A percentile compares a stretch with the other conserved stretches of the same genome.
phyloP scores from a whole-genome alignment of 2,888 invertebrate genomes.

The Meganola albula region DNA sequence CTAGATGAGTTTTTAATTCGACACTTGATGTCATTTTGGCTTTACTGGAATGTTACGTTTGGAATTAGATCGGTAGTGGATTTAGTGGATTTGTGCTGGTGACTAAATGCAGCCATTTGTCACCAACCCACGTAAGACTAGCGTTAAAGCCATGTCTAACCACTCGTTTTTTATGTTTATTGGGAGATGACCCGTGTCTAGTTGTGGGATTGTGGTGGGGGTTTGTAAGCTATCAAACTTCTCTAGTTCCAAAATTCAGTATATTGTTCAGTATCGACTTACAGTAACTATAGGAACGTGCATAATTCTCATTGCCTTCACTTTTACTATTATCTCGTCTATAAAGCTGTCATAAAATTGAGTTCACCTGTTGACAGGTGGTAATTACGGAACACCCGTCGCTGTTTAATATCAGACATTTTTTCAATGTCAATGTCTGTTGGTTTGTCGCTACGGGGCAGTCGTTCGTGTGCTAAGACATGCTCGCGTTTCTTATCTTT shows the following conservation, averaged over 20 bases:
- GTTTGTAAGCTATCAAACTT: no score
- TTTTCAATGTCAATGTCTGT: slow-evolving; percentile 52
- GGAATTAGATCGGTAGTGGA: no score
- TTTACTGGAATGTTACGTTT: slow-evolving; percentile 11
- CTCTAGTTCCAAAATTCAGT: no score
- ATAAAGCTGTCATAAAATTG: slow-evolving; percentile 45
- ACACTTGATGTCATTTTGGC: slow-evolving; percentile 12
- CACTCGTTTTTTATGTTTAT: background rate
- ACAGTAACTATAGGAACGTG: no score
- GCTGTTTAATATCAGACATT: slow-evolving; percentile 31
- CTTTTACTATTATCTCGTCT: slow-evolving; percentile 28
- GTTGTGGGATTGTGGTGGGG: no score
- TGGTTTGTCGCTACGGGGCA: slow-evolving; percentile 24
- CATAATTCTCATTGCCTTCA: slow-evolving; percentile 8
- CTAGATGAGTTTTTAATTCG: slow-evolving; percentile 31
- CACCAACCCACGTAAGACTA: no score
- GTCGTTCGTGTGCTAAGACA: slow-evolving; percentile 18
- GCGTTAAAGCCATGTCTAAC: no score
- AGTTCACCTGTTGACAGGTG: slow-evolving; percentile 43
- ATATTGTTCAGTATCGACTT: no score
- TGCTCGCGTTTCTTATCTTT: slow-evolving; percentile 17
- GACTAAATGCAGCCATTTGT: no score
- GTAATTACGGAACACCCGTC: slow-evolving; percentile 53
- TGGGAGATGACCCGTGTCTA: no score
- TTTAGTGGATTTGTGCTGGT: no score